Evolutionary conservation across 2,113 vertebrate genomes (phyloP).

Genomic region (Equus przewalskii): DNA sequence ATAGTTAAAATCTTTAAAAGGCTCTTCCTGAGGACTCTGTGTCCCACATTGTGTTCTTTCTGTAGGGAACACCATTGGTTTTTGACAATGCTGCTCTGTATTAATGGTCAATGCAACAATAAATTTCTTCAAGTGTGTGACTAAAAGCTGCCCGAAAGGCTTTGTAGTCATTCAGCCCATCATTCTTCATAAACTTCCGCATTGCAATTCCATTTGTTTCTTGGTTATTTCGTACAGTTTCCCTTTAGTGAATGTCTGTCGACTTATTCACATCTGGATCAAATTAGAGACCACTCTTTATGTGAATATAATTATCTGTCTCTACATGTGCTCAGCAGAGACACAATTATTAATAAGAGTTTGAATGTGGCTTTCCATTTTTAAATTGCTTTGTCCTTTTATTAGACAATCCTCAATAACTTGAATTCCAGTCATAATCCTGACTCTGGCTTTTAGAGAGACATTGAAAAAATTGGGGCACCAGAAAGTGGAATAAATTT

Average conservation of each 20-base stretch:
- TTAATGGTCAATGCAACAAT: conserved; percentile 74
- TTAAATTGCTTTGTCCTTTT: conserved; percentile 77
- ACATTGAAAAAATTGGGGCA: conserved; percentile 63
- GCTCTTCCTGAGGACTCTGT: conserved; percentile 29
- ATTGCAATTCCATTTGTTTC: conserved; percentile 72
- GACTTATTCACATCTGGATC: conserved; percentile 76
- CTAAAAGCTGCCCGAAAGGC: conserved; percentile 72
- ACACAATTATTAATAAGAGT: conserved; percentile 82
- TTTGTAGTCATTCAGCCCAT: conserved; percentile 67
- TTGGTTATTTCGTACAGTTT: conserved; percentile 60
- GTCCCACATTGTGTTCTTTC: conserved; percentile 66
- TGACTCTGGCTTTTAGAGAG: conserved; percentile 59
- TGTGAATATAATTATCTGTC: conserved; percentile 84
- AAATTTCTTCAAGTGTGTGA: conserved; percentile 77
- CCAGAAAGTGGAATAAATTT: conserved; percentile 45
- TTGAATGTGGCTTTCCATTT: conserved; percentile 75
- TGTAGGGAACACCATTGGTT: conserved; percentile 55
- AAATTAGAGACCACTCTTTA: conserved; percentile 79
- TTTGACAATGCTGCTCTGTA: conserved; percentile 67
- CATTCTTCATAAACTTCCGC: conserved; percentile 73
- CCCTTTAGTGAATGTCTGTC: conserved; percentile 72
- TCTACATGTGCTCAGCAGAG: conserved; percentile 84
- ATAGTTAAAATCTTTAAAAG: conserved; percentile 63
- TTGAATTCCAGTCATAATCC: conserved; percentile 74
- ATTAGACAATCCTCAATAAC: conserved; percentile 68